These are phyloP conservation scores for Spilarctia lutea DNA, from an alignment of 2,888 invertebrate species.

Conservation along the genomic window DNA sequence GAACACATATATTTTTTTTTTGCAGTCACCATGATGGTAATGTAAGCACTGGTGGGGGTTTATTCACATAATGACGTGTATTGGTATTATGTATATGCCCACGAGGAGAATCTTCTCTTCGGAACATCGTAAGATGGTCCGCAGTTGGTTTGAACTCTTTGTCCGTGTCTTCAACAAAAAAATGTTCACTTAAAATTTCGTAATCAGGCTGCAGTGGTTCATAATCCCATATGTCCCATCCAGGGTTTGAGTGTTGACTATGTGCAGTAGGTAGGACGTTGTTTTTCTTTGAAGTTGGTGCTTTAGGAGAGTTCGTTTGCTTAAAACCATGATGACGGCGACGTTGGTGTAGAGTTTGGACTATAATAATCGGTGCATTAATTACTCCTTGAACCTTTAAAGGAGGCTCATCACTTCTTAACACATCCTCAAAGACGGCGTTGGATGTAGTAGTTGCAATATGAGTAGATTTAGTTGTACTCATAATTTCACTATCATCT, in stretches of 20 bases:
- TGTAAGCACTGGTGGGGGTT: slow-evolving; percentile 61
- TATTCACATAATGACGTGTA: slow-evolving; percentile 22
- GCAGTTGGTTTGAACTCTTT: background rate
- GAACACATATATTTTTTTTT: slow-evolving; percentile 51
- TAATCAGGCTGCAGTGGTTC: background rate
- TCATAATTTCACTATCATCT: slow-evolving; percentile 59
- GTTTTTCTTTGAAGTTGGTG: slow-evolving; percentile 6
- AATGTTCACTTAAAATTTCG: background rate
- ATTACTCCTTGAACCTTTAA: background rate
- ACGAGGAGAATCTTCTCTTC: background rate
- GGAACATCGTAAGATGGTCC: background rate
- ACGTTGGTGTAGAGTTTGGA: background rate
- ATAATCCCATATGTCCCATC: slow-evolving; percentile 15
- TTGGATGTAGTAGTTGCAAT: slow-evolving; percentile 49
- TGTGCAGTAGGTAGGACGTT: slow-evolving; percentile 6
- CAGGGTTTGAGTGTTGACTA: slow-evolving; percentile 2
- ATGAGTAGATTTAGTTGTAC: slow-evolving; percentile 44
- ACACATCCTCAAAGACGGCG: background rate
- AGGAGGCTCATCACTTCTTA: background rate
- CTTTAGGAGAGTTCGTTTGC: background rate
- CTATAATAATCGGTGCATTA: slow-evolving; percentile 9
- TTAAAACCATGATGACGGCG: slow-evolving; percentile 8
- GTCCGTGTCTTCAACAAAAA: background rate
- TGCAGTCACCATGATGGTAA: slow-evolving; percentile 68
- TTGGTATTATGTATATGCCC: background rate